Conservation (phyloP, 2,888 invertebrate genomes). For the Sinhomidia bicolor region DNA sequence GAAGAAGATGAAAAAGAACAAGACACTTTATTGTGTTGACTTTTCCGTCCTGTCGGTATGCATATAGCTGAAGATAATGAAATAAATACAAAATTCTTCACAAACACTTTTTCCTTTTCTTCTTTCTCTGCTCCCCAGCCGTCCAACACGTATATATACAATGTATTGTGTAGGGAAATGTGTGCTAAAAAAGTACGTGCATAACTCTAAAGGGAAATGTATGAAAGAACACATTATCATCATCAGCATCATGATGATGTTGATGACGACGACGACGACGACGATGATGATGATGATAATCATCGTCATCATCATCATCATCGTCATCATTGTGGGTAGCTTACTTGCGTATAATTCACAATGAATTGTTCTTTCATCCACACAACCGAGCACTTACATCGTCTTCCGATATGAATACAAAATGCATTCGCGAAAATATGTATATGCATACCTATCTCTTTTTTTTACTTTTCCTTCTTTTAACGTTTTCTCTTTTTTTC, state of each 20-base stretch:
- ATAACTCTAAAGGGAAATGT: background rate
- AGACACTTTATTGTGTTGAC: constrained; percentile 50
- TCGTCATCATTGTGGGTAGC: background rate
- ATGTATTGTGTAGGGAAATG: no score
- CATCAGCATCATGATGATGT: no score
- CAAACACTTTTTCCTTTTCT: background rate
- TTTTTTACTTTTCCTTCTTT: background rate
- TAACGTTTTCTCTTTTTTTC: background rate
- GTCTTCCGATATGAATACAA: background rate
- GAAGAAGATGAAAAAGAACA: constrained; percentile 9
- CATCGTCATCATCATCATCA: no score
- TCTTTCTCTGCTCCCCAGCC: no score
- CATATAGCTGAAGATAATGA: background rate
- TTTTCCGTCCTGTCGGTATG: background rate
- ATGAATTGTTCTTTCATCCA: constrained; percentile 52
- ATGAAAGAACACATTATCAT: constrained; percentile 1
- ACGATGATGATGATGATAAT: no score
- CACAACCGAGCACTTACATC: constrained; percentile 15
- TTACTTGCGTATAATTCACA: constrained; percentile 17
- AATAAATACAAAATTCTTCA: constrained; percentile 12
- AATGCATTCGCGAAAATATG: background rate
- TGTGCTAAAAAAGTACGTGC: no score
- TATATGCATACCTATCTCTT: background rate
- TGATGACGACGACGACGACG: no score
- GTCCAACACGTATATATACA: background rate